Percentiles rank a stretch among this genome's conserved stretches.
These are phyloP conservation scores for Rhorus exstirpatorius DNA, from an alignment of 2,888 invertebrate genomes.

Conservation along the genomic window DNA sequence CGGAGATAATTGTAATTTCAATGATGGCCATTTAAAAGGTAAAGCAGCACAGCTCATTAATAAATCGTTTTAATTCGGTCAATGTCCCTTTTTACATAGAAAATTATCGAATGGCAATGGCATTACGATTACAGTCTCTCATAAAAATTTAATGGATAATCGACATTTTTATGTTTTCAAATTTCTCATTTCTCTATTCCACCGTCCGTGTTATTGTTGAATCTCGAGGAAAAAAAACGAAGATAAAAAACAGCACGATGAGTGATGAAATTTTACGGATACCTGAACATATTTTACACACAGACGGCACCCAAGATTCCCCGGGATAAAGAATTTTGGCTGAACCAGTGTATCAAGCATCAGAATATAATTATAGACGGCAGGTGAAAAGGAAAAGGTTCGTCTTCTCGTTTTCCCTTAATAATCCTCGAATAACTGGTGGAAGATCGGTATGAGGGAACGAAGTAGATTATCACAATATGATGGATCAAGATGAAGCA, in stretches of 20 bases:
- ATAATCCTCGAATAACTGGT: conserved; percentile 48
- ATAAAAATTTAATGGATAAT: no score
- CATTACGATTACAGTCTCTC: no score
- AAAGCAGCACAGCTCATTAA: no score
- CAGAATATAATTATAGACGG: conserved; percentile 55
- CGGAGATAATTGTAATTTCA: no score
- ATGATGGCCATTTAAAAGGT: no score
- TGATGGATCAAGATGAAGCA: conserved; percentile 59
- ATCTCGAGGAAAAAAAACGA: conserved; percentile 12
- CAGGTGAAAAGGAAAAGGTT: conserved; percentile 51
- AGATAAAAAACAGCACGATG: conserved; percentile 17
- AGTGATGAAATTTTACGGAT: neutral
- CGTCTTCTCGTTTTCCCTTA: conserved; percentile 6
- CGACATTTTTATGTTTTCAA: neutral
- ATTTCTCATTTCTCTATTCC: neutral
- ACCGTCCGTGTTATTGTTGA: neutral
- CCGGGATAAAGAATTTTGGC: conserved; percentile 17
- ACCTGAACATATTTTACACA: neutral
- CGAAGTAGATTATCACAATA: conserved; percentile 61
- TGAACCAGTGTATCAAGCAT: conserved; percentile 20
- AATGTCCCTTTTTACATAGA: no score
- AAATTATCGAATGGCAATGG: no score
- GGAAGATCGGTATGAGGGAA: conserved; percentile 17
- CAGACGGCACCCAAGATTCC: conserved; percentile 17
- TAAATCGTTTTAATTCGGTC: no score